Percentiles rank a stretch among this genome's conserved stretches.
Evolutionary conservation across 2,888 invertebrate species (phyloP).

Genomic region (Rhaphigaster nebulosa): DNA sequence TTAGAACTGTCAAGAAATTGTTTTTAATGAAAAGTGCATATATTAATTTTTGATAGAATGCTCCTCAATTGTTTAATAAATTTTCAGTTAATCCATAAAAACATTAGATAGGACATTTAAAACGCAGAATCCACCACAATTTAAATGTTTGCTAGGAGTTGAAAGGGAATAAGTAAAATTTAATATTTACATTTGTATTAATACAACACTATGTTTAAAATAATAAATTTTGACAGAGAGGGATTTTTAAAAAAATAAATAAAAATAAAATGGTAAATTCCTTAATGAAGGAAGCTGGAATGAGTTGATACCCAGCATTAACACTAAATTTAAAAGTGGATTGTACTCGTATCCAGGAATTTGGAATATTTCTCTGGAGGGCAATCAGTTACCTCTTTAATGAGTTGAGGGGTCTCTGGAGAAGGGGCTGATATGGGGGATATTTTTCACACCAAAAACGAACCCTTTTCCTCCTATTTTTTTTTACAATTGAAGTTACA

Average conservation of each 20-base stretch:
- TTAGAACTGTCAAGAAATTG: too few relatives aligned
- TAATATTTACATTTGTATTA: too few relatives aligned
- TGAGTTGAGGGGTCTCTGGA: not conserved
- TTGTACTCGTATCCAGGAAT: not conserved
- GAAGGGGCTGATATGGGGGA: not conserved
- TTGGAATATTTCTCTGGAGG: not conserved
- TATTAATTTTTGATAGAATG: too few relatives aligned
- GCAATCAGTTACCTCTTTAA: constrained; percentile 30
- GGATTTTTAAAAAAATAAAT: not conserved
- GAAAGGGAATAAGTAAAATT: too few relatives aligned
- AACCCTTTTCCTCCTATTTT: not conserved
- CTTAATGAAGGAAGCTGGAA: not conserved
- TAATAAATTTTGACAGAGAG: too few relatives aligned
- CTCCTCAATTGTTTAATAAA: too few relatives aligned
- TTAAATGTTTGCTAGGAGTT: too few relatives aligned
- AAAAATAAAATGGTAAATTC: not conserved
- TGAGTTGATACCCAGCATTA: not conserved
- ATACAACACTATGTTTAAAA: too few relatives aligned
- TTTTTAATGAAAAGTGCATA: too few relatives aligned
- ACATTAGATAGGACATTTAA: too few relatives aligned
- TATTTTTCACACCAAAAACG: not conserved
- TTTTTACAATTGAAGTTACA: not conserved
- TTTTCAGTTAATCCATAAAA: too few relatives aligned
- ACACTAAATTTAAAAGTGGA: not conserved
- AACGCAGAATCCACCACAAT: too few relatives aligned